Evolutionary conservation across 2,797 vertebrate genomes (phyloP).

Genomic region (Danio choprae): DNA sequence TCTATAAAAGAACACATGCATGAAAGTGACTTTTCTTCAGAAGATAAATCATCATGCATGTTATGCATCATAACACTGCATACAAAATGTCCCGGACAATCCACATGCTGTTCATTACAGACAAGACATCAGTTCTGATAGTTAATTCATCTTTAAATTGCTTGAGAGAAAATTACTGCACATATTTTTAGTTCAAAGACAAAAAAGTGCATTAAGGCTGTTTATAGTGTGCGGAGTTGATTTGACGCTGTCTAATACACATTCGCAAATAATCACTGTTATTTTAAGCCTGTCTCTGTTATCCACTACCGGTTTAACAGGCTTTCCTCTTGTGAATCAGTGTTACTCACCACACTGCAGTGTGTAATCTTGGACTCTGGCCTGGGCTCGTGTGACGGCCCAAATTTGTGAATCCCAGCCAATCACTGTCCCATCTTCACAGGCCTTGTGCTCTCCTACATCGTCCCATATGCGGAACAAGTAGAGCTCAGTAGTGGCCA

Average conservation of each 20-base stretch:
- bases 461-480: slow-evolving; percentile 79
- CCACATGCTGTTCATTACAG: neutral
- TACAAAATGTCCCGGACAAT: neutral
- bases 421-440: slow-evolving; percentile 76
- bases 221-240: neutral
- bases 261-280: slow-evolving; percentile 16
- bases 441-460: slow-evolving; percentile 61
- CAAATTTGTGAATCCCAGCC: slow-evolving; percentile 74
- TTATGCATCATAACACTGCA: neutral
- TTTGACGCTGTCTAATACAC: neutral
- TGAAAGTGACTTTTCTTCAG: neutral
- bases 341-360: slow-evolving; percentile 72
- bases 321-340: neutral
- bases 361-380: slow-evolving; percentile 63
- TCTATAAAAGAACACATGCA: neutral
- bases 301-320: slow-evolving; percentile 10
- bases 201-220: slow-evolving; percentile 1
- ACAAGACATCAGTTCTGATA: neutral
- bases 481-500: slow-evolving; percentile 75
- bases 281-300: neutral
- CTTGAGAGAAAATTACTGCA: neutral
- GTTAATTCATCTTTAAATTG: neutral
- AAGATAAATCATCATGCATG: slow-evolving; percentile 5
- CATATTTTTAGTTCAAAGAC: slow-evolving; percentile 21
- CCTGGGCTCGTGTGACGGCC: slow-evolving; percentile 66